phyloP scores from a whole-genome alignment of 1,140 invertebrate genomes.

The Drosophila setifemur region DNA sequence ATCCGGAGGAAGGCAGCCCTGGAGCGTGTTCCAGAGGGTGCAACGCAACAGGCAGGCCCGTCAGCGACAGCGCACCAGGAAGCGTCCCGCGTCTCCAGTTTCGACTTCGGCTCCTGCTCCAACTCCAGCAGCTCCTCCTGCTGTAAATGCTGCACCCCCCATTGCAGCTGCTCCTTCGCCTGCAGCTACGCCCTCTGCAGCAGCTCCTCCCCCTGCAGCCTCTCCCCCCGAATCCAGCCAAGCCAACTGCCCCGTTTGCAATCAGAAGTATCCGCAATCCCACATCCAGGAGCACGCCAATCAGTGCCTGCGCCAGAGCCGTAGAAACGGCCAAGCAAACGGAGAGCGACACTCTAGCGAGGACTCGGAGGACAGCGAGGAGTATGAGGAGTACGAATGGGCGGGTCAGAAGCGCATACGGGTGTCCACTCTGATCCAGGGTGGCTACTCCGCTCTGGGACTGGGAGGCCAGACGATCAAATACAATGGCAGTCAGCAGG shows the following conservation, averaged over 20 bases:
- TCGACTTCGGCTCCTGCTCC: conserved; percentile 5
- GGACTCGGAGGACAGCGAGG: conserved; percentile 88
- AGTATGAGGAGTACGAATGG: conserved; percentile 93
- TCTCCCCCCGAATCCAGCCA: conserved; percentile 42
- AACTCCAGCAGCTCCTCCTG: conserved; percentile 1
- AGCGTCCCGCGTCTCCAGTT: conserved; percentile 45
- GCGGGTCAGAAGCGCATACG: conserved; percentile 89
- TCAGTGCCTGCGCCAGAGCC: conserved; percentile 84
- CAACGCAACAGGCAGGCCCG: conserved; percentile 83
- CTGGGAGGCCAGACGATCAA: conserved; percentile 84
- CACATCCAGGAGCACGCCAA: conserved; percentile 91
- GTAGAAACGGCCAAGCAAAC: conserved; percentile 69
- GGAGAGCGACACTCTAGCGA: conserved; percentile 60
- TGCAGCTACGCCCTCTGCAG: conserved; percentile 69
- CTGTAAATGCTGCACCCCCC: conserved; percentile 68
- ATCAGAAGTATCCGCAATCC: conserved; percentile 85
- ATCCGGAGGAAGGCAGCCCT: conserved; percentile 78
- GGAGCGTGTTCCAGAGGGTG: conserved; percentile 79
- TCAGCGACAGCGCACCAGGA: conserved; percentile 78
- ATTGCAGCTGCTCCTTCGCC: conserved; percentile 62
- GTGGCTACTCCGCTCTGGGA: conserved; percentile 86
- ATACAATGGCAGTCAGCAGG: conserved; percentile 72
- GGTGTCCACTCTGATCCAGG: conserved; percentile 87
- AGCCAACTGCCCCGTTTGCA: conserved; percentile 89
- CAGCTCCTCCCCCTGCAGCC: conserved; percentile 2